Conservation (phyloP, 2,888 invertebrate species). For the Andrena camellia region DNA sequence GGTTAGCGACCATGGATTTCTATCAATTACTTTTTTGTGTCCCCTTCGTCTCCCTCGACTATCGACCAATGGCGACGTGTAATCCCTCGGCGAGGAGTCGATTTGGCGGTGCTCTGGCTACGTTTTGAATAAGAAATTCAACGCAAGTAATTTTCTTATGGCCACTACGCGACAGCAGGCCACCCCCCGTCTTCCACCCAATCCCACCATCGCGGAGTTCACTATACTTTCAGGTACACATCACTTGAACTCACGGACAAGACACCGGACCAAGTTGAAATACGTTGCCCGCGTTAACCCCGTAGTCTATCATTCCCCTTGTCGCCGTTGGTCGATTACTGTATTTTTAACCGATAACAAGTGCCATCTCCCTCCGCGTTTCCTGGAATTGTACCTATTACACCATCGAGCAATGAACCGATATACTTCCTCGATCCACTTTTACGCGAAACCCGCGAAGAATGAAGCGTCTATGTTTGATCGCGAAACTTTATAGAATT, state of each 20-base stretch:
- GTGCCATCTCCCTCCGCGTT: conserved; percentile 26
- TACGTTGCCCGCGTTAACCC: conserved; percentile 23
- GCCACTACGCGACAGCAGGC: conserved; percentile 44
- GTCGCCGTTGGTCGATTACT: conserved; percentile 53
- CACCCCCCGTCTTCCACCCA: conserved; percentile 55
- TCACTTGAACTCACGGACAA: conserved; percentile 37
- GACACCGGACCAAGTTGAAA: conserved; percentile 51
- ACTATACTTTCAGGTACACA: conserved; percentile 41
- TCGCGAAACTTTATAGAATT: background rate
- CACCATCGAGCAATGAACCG: conserved; percentile 50
- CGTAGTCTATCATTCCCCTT: conserved; percentile 44
- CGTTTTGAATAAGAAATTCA: conserved; percentile 78
- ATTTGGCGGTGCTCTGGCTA: conserved; percentile 66
- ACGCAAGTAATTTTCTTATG: conserved; percentile 81
- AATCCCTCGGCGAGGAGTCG: conserved; percentile 43
- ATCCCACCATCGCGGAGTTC: conserved; percentile 41
- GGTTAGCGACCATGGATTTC: conserved; percentile 36
- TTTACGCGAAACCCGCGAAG: background rate
- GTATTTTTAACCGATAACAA: conserved; percentile 67
- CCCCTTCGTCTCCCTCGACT: conserved; percentile 31
- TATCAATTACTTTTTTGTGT: conserved; percentile 63
- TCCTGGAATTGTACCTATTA: conserved; percentile 6
- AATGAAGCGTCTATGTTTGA: background rate
- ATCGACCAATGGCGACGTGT: conserved; percentile 60
- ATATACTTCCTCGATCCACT: conserved; percentile 11